Base-by-base conservation (phyloP, 2,888 invertebrate genomes). In the Scaptomyza reducta region DNA sequence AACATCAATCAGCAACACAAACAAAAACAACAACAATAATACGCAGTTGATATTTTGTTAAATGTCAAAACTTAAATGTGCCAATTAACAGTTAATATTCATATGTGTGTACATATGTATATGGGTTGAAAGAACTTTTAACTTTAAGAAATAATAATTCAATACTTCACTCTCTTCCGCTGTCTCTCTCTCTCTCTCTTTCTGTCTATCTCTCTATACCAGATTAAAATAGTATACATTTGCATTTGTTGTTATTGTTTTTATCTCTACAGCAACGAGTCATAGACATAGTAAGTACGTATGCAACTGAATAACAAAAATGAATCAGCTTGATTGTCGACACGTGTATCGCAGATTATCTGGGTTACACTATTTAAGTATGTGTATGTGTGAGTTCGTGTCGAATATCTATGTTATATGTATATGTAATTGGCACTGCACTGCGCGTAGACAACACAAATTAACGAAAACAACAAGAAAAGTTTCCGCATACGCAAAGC, bases 401-500 rank as follows among this genome's bases (percentile, higher is more conserved):
- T 29, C 38, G 25, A 59, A 60, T 46, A 45, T 51, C 35, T 40
- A 4, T 10, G 38, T 31, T n/a, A 14, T 35, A 6, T 35, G 14
- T 38, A 49, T 11, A 18, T 33, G 29, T 44, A 50, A 72, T 58
- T 70, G 46, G 33, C 54, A 45, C 6, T 55, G 60, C 66, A 67
- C 16, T 47, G 11, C 31, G 53, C 44, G 64, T 72, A 64, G 75
- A 65, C 47, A 74, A 66, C 25, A 31, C 40, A 60, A 46, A 46
- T 14, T 33, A 5, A 53, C 25, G 14, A 7, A 22, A 45, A 41
- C 9, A 68, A 29, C 22, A 41, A 41, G n/a, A 31, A 44, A 40
- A 53, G 42, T 70, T 79, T 77, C 77, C 77, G 77, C 77, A 76
- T 69, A 62, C 74, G 59, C 59, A 62, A 44, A 35, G 33, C 44